Percentiles rank a stretch among this genome's conserved stretches.
Evolutionary conservation across 2,888 invertebrate species (phyloP).

Genomic region (Clunio marinus): DNA sequence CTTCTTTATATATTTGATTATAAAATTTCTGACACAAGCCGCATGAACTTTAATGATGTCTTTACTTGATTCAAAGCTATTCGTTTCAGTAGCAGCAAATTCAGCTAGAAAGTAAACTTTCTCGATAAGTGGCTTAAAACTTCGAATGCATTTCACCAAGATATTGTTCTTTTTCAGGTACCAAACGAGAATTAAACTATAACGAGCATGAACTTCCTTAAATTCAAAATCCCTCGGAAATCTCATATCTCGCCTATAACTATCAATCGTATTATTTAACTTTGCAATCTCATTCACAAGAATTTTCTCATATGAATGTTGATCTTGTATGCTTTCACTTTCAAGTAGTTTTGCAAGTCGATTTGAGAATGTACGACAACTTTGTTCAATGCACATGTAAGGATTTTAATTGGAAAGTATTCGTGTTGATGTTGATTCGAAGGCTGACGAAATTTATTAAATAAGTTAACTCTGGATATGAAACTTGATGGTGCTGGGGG

Average conservation of each 20-base stretch:
- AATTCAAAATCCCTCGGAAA: constrained; percentile 62
- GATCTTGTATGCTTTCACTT: constrained; percentile 53
- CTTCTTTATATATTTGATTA: constrained; percentile 43
- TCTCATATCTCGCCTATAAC: constrained; percentile 65
- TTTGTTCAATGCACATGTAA: constrained; percentile 58
- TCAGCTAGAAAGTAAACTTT: constrained; percentile 18
- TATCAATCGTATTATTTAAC: constrained; percentile 62
- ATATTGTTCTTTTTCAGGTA: constrained; percentile 54
- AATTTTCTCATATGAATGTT: constrained; percentile 56
- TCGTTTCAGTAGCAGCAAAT: neutral
- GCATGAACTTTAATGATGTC: constrained; percentile 29
- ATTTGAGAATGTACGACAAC: constrained; percentile 64
- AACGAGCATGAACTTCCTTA: constrained; percentile 61
- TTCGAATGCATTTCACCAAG: constrained; percentile 37
- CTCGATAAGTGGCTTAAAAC: constrained; percentile 1
- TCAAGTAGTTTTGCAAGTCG: constrained; percentile 53
- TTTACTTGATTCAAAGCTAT: neutral
- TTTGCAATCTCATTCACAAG: constrained; percentile 66
- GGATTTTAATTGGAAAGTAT: too few relatives aligned
- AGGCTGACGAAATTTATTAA: constrained; percentile 41
- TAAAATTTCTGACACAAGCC: constrained; percentile 38
- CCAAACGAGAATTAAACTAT: constrained; percentile 60
- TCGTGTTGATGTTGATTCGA: too few relatives aligned
- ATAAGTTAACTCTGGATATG: constrained; percentile 38
- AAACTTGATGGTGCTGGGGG: constrained; percentile 36